Evolutionary conservation across 1,140 invertebrate species (phyloP), one percentile per base, ranked within the genome.

Genomic region (Trachymyrmex septentrionalis): DNA sequence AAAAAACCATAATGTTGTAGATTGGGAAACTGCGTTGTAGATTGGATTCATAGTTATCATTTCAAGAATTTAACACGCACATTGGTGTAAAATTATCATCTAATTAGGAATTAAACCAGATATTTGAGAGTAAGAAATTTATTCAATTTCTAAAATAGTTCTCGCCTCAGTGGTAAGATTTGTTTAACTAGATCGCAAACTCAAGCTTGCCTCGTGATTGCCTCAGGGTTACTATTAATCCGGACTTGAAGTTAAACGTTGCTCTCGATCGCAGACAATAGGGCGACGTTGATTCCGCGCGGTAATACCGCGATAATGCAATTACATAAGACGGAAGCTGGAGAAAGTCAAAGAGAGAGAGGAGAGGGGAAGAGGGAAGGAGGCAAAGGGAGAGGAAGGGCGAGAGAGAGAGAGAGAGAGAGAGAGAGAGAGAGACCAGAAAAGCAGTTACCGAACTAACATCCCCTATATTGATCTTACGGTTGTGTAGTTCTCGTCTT

Each of bases 391-490:
- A 34, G 6, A 34, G 21, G 44, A 16, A 71, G 50, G 30, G 30
- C 24, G 82, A 63, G 19, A 24, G 9, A 16, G n/a, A 55, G 21
- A 6, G 30, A 34, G 6, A 34, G 21, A 53, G n/a, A 71, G 50
- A 38, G 30, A 44, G 82, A 63, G 19, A 24, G 9, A 16, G n/a
- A 55, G 57, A 73, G 57, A 59, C 30, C 53, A 61, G 30, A 71
- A 34, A 55, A 24, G 71, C 34, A 89, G 80, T 88, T 82, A 81
- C 72, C 44, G 44, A 82, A 59, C 50, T 82, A 89, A 63, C 82
- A 86, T 86, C 59, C 66, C 38, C 48, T 86, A 89, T 90, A 86
- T 90, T 89, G 84, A 89, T 90, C 85, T 86, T 85, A 77, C 61
- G 16, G 48, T 72, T 30, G 82, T 55, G 30, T 64, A 66, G n/a